phyloP scores from a whole-genome alignment of 1,140 invertebrate species.

The Adelges cooleyi region DNA sequence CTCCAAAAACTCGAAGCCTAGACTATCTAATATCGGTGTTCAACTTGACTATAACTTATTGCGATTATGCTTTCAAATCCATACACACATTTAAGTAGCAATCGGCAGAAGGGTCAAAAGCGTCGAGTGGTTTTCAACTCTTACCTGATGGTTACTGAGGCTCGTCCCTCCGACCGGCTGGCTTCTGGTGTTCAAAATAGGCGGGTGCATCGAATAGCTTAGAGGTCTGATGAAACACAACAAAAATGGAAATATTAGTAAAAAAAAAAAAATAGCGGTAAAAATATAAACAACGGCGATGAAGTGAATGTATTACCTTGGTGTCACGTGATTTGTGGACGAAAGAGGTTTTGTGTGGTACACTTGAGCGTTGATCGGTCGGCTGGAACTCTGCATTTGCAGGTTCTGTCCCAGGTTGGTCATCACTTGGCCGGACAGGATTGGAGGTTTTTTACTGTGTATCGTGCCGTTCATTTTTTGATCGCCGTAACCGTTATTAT shows the following conservation, averaged over 20 bases:
- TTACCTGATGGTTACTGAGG: constrained; percentile 6
- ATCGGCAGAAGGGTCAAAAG: too few relatives aligned
- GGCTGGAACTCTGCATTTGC: constrained; percentile 14
- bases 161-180: neutral
- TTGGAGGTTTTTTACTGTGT: neutral
- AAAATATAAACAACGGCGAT: too few relatives aligned
- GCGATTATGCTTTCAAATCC: too few relatives aligned
- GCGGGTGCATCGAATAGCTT: neutral
- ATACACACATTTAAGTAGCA: too few relatives aligned
- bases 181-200: neutral
- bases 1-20: too few relatives aligned
- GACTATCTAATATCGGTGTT: too few relatives aligned
- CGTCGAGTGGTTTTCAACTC: too few relatives aligned
- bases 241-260: too few relatives aligned
- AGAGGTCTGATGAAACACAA: too few relatives aligned
- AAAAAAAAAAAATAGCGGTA: too few relatives aligned
- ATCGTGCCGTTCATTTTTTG: neutral
- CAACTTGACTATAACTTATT: too few relatives aligned
- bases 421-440: neutral
- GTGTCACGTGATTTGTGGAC: neutral
- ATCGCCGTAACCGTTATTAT: neutral
- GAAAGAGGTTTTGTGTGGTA: constrained; percentile 10
- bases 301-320: neutral
- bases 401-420: constrained; percentile 9
- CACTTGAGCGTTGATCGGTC: constrained; percentile 9